Base-by-base conservation (phyloP, 2,113 vertebrate genomes). In the Polyodon spathula region DNA sequence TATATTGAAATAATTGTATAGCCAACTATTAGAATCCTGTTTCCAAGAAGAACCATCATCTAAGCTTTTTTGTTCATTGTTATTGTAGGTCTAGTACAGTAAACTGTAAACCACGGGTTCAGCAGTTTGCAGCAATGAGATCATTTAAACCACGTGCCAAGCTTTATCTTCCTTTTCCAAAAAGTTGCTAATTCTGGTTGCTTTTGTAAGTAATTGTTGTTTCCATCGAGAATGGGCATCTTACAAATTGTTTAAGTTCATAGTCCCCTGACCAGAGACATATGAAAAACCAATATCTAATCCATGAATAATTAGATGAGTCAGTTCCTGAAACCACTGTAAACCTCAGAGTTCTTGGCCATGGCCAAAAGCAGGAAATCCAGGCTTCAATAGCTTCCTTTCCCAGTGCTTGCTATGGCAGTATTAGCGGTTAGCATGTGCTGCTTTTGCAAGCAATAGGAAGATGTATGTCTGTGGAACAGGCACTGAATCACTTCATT, bases 321-420 rank as follows among this genome's bases (percentile, higher is more conserved):
- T 97, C 93, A 93, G 88, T 93, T 95, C 91, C 88, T 93, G 88
- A 92, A 93, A 93, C 90, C 89, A 87, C 89, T 89, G 89, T 87
- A 89, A 90, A 86, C 87, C 84, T 88, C 88, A 73, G 77, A 88
- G 86, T 88, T 93, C 85, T 92, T 92, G 89, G 89, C 92, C 86
- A 78, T 81, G 80, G 82, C 85, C 83, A 81, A 89, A 87, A 89
- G 85, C 90, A 94, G 93, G 93, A 97, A 94, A 92, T 93, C 92
- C 89, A 89, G 76, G 86, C 88, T 91, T 90, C 88, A 92, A 93
- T 91, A 89, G 92, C 93, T 97, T 95, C 92, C 94, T 93, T 86
- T 94, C 87, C 81, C 84, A 81, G 81, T 78, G 69, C 83, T 80
- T 88, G 84, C 87, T 79, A 71, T 85, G 73, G 84, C 81, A 60